phyloP scores from a whole-genome alignment of 2,113 vertebrate genomes.

The Loxodonta africana region DNA sequence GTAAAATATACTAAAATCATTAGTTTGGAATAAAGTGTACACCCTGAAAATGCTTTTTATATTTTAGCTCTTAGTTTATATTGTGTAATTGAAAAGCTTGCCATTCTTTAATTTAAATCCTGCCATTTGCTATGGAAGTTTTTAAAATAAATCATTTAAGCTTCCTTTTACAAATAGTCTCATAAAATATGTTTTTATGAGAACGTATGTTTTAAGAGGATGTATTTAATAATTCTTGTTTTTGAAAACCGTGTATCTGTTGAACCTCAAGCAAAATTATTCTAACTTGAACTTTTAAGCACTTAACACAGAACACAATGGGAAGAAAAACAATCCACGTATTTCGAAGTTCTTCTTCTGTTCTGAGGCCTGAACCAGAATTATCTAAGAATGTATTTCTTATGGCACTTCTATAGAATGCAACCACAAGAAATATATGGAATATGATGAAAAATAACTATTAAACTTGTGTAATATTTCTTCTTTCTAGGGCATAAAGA shows the following conservation, averaged over 20 bases:
- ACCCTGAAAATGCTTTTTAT: not conserved
- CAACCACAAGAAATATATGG: not conserved
- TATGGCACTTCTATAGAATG: not conserved
- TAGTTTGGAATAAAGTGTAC: conserved; percentile 30
- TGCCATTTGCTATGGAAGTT: not conserved
- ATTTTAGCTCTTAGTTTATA: not conserved
- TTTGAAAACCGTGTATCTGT: conserved; percentile 15
- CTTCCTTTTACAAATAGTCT: conserved; percentile 8
- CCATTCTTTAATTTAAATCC: not conserved
- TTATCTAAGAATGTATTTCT: not conserved
- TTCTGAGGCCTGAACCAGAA: not conserved
- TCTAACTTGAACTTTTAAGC: conserved; percentile 32
- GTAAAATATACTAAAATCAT: not conserved
- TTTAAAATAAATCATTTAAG: conserved; percentile 46
- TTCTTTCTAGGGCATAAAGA: conserved; percentile 2
- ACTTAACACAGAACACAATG: not conserved
- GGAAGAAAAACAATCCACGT: not conserved
- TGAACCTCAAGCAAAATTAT: conserved; percentile 9
- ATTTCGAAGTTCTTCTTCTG: conserved; percentile 6
- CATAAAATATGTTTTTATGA: not conserved
- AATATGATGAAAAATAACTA: not conserved
- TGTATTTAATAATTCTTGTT: not conserved
- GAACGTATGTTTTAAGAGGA: not conserved
- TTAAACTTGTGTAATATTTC: not conserved
- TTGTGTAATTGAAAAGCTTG: not conserved